Percentiles rank a stretch among this genome's conserved stretches.
phyloP scores from a whole-genome alignment of 2,797 vertebrate genomes.

The Bradypodion ventrale region DNA sequence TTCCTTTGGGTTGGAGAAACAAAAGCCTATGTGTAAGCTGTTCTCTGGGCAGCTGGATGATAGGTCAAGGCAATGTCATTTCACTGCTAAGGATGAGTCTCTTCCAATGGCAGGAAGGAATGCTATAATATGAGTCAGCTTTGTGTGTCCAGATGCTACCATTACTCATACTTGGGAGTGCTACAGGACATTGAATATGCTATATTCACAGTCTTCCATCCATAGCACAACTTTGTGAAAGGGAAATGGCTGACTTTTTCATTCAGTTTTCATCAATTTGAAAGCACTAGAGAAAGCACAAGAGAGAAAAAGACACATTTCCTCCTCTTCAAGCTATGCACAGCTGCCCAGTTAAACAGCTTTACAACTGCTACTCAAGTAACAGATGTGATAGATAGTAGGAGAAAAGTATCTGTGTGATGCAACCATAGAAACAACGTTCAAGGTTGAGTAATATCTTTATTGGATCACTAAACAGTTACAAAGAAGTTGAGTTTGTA shows the following conservation, averaged over 20 bases:
- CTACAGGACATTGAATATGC: slow-evolving; percentile 32
- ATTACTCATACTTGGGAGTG: slow-evolving; percentile 69
- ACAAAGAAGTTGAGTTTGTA: no score
- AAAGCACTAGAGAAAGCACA: slow-evolving; percentile 13
- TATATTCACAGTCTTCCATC: slow-evolving; percentile 60
- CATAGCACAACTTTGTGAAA: slow-evolving; percentile 41
- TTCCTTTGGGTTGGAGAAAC: slow-evolving; percentile 75
- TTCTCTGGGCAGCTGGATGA: slow-evolving; percentile 77
- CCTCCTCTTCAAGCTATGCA: not conserved
- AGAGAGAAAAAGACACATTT: not conserved
- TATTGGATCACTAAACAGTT: no score
- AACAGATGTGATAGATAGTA: not conserved
- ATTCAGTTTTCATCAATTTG: slow-evolving; percentile 42
- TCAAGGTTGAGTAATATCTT: no score
- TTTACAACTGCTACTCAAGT: slow-evolving; percentile 21
- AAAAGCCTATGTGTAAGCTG: slow-evolving; percentile 77
- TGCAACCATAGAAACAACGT: no score
- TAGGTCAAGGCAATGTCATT: slow-evolving; percentile 78
- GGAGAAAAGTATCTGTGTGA: not conserved
- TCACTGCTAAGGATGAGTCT: slow-evolving; percentile 66
- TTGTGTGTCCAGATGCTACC: slow-evolving; percentile 75
- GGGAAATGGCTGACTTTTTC: slow-evolving; percentile 38
- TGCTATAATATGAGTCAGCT: slow-evolving; percentile 72
- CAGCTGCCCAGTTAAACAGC: not conserved
- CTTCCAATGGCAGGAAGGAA: slow-evolving; percentile 74